A percentile compares a stretch with the other conserved stretches of the same genome.
phyloP scores from a whole-genome alignment of 1,140 invertebrate species.

The Drosophila novamexicana region DNA sequence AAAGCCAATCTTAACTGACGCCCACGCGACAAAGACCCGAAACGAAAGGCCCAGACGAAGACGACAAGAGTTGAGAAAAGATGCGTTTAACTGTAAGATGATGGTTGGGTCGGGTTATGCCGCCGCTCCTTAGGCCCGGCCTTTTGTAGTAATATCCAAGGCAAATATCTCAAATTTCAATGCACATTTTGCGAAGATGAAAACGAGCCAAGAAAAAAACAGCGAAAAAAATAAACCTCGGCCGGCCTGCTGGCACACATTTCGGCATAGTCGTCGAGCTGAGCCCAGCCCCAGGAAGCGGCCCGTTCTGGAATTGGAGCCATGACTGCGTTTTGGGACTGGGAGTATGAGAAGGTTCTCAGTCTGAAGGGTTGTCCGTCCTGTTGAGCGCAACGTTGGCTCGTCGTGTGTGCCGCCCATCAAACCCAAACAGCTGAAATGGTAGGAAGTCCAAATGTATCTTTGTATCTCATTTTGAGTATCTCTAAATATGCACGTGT shows the following conservation, averaged over 20 bases:
- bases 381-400: slow-evolving; percentile 21
- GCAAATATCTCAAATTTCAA: slow-evolving; percentile 81
- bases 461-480: slow-evolving; percentile 82
- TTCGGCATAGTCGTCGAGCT: slow-evolving; percentile 29
- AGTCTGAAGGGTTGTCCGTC: slow-evolving; percentile 44
- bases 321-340: slow-evolving; percentile 24
- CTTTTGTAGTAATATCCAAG: slow-evolving; percentile 79
- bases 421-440: slow-evolving; percentile 72
- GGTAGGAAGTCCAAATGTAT: slow-evolving; percentile 83
- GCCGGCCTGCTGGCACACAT: slow-evolving; percentile 72
- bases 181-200: slow-evolving; percentile 55
- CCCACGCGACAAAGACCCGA: slow-evolving; percentile 57
- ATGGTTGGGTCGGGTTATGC: slow-evolving; percentile 43
- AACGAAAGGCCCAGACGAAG: slow-evolving; percentile 21
- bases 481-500: slow-evolving; percentile 77
- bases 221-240: slow-evolving; percentile 31
- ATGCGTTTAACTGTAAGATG: slow-evolving; percentile 73
- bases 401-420: slow-evolving; percentile 74
- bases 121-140: slow-evolving; percentile 59
- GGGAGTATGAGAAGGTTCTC: slow-evolving; percentile 23
- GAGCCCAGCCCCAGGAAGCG: slow-evolving; percentile 53
- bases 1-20: slow-evolving; percentile 68
- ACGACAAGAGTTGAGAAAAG: slow-evolving; percentile 28
- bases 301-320: slow-evolving; percentile 23
- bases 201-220: slow-evolving; percentile 9